Evolutionary conservation across 2,113 vertebrate genomes (phyloP).

Genomic region (Calyptomena viridis): DNA sequence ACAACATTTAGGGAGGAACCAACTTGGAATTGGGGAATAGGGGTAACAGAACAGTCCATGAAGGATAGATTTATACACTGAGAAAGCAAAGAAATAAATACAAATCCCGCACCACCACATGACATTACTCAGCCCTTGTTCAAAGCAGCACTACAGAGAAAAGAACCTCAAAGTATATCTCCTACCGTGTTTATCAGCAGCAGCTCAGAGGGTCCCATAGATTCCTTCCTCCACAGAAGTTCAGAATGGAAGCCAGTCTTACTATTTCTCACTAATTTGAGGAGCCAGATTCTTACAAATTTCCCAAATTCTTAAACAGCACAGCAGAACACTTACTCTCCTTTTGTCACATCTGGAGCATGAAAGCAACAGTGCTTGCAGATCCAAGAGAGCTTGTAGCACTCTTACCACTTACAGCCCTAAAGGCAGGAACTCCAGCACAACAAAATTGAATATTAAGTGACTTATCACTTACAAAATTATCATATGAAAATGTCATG

Average conservation of each 20-base stretch:
- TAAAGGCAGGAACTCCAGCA: not conserved
- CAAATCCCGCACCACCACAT: no score
- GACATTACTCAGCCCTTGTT: not conserved
- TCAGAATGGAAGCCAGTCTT: not conserved
- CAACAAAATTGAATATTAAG: not conserved
- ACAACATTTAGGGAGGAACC: no score
- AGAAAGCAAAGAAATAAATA: no score
- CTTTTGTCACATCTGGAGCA: not conserved
- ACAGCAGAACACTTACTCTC: not conserved
- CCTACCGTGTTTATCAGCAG: not conserved
- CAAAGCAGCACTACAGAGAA: not conserved
- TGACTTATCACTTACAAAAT: not conserved
- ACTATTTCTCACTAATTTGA: not conserved
- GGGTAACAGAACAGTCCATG: no score
- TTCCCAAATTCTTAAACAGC: not conserved
- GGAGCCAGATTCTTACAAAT: not conserved
- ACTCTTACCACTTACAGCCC: not conserved
- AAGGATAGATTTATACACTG: no score
- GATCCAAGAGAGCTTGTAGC: not conserved
- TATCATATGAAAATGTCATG: not conserved
- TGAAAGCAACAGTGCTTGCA: accelerated
- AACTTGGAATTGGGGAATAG: no score
- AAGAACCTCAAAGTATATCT: not conserved
- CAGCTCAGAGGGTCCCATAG: not conserved
- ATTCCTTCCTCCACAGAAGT: not conserved